Conservation (phyloP, 2,113 vertebrate species). For the Mormyrus iriodes region DNA sequence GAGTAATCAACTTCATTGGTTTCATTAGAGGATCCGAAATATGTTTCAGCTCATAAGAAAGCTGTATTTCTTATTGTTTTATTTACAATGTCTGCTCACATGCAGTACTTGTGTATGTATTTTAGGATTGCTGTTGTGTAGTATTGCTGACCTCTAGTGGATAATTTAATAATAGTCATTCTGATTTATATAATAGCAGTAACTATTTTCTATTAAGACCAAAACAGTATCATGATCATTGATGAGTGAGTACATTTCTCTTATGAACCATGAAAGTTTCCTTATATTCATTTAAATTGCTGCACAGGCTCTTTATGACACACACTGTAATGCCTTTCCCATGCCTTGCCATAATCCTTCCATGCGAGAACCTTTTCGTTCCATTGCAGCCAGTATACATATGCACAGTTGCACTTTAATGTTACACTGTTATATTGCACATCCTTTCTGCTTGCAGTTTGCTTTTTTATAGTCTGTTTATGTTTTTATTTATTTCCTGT, state of each 20-base stretch:
- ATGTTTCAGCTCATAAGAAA: background rate
- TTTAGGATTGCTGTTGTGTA: background rate
- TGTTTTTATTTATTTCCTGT: background rate
- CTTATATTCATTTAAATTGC: background rate
- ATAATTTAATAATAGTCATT: background rate
- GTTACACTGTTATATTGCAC: background rate
- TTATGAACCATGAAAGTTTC: background rate
- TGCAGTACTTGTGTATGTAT: background rate
- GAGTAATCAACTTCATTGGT: background rate
- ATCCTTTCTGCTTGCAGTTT: background rate
- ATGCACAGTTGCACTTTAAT: background rate
- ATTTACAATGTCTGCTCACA: background rate
- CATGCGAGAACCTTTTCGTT: background rate
- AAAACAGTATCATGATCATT: background rate
- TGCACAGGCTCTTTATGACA: background rate
- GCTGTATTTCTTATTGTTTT: background rate
- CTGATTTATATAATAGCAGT: background rate
- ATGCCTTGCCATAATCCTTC: background rate
- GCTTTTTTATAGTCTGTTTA: background rate
- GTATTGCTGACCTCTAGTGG: slow-evolving; percentile 38
- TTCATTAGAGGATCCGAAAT: background rate
- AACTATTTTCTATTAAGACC: background rate
- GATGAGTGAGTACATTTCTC: background rate
- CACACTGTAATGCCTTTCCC: background rate
- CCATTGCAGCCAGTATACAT: background rate